These are phyloP conservation scores for Apocheima hispidaria DNA, from an alignment of 2,888 invertebrate genomes.

Conservation along the genomic window DNA sequence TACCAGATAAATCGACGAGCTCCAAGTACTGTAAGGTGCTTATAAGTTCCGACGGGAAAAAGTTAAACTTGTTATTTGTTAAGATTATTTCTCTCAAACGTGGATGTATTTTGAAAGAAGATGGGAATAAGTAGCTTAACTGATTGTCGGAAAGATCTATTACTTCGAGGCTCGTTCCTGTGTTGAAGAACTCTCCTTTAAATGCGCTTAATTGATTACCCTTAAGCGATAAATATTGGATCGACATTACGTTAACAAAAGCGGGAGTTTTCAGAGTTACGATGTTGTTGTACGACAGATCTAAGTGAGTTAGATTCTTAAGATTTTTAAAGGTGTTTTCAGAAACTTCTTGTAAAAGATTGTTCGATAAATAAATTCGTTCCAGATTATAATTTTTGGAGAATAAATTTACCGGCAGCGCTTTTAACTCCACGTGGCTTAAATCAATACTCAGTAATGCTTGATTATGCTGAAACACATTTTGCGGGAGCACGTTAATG, in stretches of 20 bases:
- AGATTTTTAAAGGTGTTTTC: slow-evolving; percentile 92
- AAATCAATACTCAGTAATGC: slow-evolving; percentile 90
- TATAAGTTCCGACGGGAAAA: slow-evolving; percentile 94
- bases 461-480: slow-evolving; percentile 89
- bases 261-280: slow-evolving; percentile 90
- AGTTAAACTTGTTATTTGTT: slow-evolving; percentile 92
- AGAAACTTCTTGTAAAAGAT: slow-evolving; percentile 91
- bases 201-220: slow-evolving; percentile 93
- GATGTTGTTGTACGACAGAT: slow-evolving; percentile 93
- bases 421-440: slow-evolving; percentile 90
- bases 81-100: slow-evolving; percentile 90
- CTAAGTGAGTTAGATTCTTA: slow-evolving; percentile 90
- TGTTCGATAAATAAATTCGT: slow-evolving; percentile 89
- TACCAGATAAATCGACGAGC: slow-evolving; percentile 90
- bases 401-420: slow-evolving; percentile 90
- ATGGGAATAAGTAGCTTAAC: slow-evolving; percentile 93
- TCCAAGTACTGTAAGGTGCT: slow-evolving; percentile 92
- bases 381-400: slow-evolving; percentile 88
- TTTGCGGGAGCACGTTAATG: slow-evolving; percentile 87
- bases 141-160: slow-evolving; percentile 93
- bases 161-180: slow-evolving; percentile 92
- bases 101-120: slow-evolving; percentile 94
- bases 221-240: slow-evolving; percentile 89
- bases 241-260: slow-evolving; percentile 91
- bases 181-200: slow-evolving; percentile 94